These are phyloP conservation scores for Biston betularia DNA, from an alignment of 2,888 invertebrate species.

Conservation along the genomic window DNA sequence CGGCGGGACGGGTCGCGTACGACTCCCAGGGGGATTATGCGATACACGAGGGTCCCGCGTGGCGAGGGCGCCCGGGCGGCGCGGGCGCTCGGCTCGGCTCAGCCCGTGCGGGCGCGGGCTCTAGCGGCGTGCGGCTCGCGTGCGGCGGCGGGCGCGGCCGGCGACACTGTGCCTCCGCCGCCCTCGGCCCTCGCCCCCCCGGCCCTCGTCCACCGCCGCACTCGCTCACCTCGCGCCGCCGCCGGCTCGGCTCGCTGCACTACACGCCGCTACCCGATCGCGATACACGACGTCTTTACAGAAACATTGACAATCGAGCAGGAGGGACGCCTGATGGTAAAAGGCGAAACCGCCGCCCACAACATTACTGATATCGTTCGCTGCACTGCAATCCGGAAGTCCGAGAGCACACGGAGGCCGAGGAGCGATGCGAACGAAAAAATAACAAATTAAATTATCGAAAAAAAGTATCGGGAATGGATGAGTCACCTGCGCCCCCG, in stretches of 20 bases:
- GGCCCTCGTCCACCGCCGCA: conserved; percentile 45
- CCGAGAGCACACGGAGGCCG: no score
- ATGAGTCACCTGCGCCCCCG: no score
- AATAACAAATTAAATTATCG: no score
- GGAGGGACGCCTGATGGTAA: no score
- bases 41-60: conserved; percentile 28
- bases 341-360: no score
- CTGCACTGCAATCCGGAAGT: no score
- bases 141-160: conserved; percentile 33
- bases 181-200: conserved; percentile 21
- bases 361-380: no score
- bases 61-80: not conserved
- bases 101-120: conserved; percentile 31
- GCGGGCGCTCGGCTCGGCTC: conserved; percentile 37
- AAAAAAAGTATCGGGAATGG: no score
- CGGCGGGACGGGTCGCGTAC: conserved; percentile 29
- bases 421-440: no score
- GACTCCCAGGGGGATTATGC: conserved; percentile 42
- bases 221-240: conserved; percentile 32
- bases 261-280: not conserved
- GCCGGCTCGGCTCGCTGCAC: not conserved
- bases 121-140: conserved; percentile 37
- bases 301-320: no score
- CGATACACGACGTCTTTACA: no score
- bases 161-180: conserved; percentile 11